Evolutionary conservation across 1,140 invertebrate species (phyloP), one percentile per base, ranked within the genome.

Genomic region (Uloborus diversus): DNA sequence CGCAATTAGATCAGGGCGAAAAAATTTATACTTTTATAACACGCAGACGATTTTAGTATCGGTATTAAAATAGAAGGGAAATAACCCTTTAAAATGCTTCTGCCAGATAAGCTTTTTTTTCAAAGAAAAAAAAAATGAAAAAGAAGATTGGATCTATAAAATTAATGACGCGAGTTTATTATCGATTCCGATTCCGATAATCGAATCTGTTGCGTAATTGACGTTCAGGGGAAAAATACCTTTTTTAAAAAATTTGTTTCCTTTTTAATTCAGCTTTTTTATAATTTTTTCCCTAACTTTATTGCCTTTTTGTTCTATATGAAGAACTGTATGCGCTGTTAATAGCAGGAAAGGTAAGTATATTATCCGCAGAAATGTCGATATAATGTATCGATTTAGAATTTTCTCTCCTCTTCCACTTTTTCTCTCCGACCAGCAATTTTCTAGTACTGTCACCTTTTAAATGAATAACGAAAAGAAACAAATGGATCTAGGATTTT

Each of bases 141-240:
- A 32, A 17, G 14, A 33, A 32, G 9, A 53, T 56, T 35, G 66
- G 33, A 56, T 53, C 51, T 51, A 69, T 69, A 69, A 69, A 69
- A 69, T 69, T 69, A 69, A 69, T 69, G 66, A 69, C 27, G 66
- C 49, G 66, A 69, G 66, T 69, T 56, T 35, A 69, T 69, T 69
- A 69, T 69, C 49, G 66, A 69, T 23, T 33, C 49, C 30, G 51
- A 56, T 53, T 33, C 49, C 66, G 32, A 69, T 69, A 69, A 69
- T 69, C 49, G 30, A 37, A 53, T 56, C 49, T 51, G 17, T 56
- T 30, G 30, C 66, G 66, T 69, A 56, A 69, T 69, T 69, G 61
- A 64, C 61, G 61, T 35, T 5, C 17, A 20, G 1, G 49, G 49
- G 23, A 20, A 53, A 53, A 53, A 53, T 53, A 53, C 5, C 23